These are phyloP conservation scores for Anniella stebbinsi DNA, from an alignment of 2,797 vertebrate genomes.

Conservation along the genomic window DNA sequence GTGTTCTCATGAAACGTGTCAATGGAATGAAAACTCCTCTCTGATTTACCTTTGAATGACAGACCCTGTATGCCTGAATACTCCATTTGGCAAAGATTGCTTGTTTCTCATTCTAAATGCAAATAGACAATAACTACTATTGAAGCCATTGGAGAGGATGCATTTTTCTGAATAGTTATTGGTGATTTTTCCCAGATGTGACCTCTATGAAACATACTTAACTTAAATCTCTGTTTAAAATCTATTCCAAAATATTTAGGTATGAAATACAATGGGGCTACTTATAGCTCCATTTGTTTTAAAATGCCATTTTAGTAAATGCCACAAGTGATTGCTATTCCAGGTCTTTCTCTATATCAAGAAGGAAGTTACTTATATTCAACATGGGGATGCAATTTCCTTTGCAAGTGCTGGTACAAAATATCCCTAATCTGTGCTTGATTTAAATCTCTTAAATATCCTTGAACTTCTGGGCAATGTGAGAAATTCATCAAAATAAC, in stretches of 20 bases:
- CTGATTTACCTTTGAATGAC: conserved; percentile 22
- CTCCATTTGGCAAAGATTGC: conserved; percentile 41
- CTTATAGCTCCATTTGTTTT: conserved; percentile 22
- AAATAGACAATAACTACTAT: conserved; percentile 55
- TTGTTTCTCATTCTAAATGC: conserved; percentile 58
- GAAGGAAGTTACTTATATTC: conserved; percentile 3
- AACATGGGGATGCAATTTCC: conserved; percentile 5
- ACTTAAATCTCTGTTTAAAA: conserved; percentile 28
- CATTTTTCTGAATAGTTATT: neutral
- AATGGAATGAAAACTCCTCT: neutral
- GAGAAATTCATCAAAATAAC: neutral
- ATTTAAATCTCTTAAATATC: neutral
- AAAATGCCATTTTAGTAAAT: conserved; percentile 13
- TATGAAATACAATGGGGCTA: neutral
- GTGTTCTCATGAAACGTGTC: neutral
- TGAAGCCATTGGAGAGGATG: conserved; percentile 15
- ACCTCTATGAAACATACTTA: neutral
- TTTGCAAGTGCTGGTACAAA: neutral
- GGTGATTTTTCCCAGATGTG: neutral
- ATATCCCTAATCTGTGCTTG: conserved; percentile 7
- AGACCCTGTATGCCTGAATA: neutral
- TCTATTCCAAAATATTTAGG: conserved; percentile 13
- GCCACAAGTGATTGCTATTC: neutral
- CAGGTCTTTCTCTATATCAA: neutral
- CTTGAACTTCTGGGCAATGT: neutral